phyloP scores from a whole-genome alignment of 2,113 vertebrate genomes.

The Ophthalmolycus amberensis region DNA sequence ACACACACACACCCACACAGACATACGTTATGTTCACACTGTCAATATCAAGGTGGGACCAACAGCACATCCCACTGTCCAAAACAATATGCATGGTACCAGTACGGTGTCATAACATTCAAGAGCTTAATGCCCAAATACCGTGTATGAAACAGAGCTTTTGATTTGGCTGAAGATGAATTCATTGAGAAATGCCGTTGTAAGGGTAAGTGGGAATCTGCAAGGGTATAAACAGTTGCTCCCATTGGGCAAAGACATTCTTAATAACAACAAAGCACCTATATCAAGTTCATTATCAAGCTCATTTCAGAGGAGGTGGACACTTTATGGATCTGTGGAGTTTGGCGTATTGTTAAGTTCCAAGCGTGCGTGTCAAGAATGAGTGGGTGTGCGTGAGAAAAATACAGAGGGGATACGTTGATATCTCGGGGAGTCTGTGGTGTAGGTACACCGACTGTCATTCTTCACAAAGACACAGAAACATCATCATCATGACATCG shows the following conservation, averaged over 20 bases:
- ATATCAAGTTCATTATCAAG: slow-evolving; percentile 54
- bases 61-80: slow-evolving; percentile 76
- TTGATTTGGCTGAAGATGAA: slow-evolving; percentile 40
- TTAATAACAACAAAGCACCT: slow-evolving; percentile 71
- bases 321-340: slow-evolving; percentile 45
- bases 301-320: slow-evolving; percentile 59
- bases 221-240: slow-evolving; percentile 67
- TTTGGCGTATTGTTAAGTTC: slow-evolving; percentile 53
- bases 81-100: slow-evolving; percentile 70
- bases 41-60: slow-evolving; percentile 73
- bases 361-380: slow-evolving; percentile 56
- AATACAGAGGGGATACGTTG: slow-evolving; percentile 53
- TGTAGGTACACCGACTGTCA: slow-evolving; percentile 58
- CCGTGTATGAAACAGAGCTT: slow-evolving; percentile 54
- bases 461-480: slow-evolving; percentile 79
- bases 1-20: slow-evolving; percentile 68
- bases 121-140: slow-evolving; percentile 60
- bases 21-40: slow-evolving; percentile 65
- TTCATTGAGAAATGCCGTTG: slow-evolving; percentile 18
- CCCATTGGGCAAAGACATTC: slow-evolving; percentile 68
- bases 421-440: slow-evolving; percentile 52
- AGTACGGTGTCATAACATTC: slow-evolving; percentile 72
- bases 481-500: slow-evolving; percentile 70
- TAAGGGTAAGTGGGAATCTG: slow-evolving; percentile 44
- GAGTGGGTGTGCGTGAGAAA: slow-evolving; percentile 59